Base-by-base conservation (phyloP, 2,113 vertebrate species). In the Drymodes brunneopygia region DNA sequence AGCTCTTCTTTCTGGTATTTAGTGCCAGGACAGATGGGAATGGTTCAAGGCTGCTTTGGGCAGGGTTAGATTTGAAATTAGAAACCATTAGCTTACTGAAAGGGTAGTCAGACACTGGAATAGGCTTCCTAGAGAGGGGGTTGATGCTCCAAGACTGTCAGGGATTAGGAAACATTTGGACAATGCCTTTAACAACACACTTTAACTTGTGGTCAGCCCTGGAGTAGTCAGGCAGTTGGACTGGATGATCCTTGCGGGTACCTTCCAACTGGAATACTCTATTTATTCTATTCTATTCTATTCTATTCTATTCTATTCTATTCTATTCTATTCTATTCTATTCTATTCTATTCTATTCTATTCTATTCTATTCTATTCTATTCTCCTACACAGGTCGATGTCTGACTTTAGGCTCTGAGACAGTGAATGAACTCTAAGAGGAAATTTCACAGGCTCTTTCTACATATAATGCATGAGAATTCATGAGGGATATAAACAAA, bases 221-320 rank as follows among this genome's bases (percentile, higher is more conserved):
- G 51, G 13, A 38, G 60, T 33, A 2, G 15, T 50, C 36, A 38
- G 22, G 36, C 51, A 64, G 35, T 33, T 72, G 36, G 33, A 44
- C 15, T 36, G 28, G 28, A 58, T 24, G 18, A 65, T 50, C 31
- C 16, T 12, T 44, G 18, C 9, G 29, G 0, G 0, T 38, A 2
- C 15, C 19, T 66, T 73, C 22, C 51, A 56, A 70, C 2, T 29
- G 13, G 16, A 64, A n/a, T 42, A 22, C 48, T 53, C 38, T 56
- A 18, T n/a, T 47, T 11, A 42, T 42, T 42, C 44, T 60, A 16
- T 31, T 33, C 48, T 57, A 29, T 21, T n/a, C 51, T 50, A 25
- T 25, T 44, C 44, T 67, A 19, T 11, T 17, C 73, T 57, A 23
- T 33, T 28, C 48, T 24, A 24, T 48, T 24, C 47, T 24, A 24